phyloP scores from a whole-genome alignment of 2,113 vertebrate species.

The Chloebia gouldiae region DNA sequence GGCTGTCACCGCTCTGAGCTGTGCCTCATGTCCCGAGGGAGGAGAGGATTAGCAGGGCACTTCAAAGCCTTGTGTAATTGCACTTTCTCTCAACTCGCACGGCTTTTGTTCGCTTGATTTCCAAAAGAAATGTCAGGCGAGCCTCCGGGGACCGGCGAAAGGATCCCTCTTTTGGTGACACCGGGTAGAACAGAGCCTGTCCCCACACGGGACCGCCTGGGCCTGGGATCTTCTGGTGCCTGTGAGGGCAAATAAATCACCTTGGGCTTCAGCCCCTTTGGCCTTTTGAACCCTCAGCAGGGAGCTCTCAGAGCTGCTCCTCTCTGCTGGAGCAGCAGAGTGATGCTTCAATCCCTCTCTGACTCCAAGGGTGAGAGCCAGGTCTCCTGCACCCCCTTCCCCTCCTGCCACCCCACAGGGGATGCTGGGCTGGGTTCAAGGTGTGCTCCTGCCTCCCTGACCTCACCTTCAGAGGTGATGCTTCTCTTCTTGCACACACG shows the following conservation, averaged over 20 bases:
- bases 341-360: not conserved
- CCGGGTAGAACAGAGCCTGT: constrained; percentile 9
- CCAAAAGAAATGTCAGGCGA: not conserved
- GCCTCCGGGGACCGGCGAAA: constrained; percentile 18
- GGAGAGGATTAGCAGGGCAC: constrained; percentile 37
- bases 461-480: accelerated
- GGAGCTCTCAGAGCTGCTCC: not conserved
- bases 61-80: constrained; percentile 52
- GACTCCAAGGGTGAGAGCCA: accelerated
- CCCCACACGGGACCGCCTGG: not conserved
- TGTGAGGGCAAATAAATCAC: not conserved
- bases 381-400: not conserved
- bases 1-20: not conserved
- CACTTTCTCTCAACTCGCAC: constrained; percentile 24
- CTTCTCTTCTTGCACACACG: not conserved
- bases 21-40: constrained; percentile 14
- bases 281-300: not conserved
- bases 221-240: accelerated
- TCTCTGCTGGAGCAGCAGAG: not conserved
- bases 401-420: not conserved
- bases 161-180: constrained; percentile 61
- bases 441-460: not conserved
- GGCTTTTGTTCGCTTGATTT: constrained; percentile 5
- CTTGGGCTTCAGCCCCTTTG: not conserved
- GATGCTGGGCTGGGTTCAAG: not conserved